Evolutionary conservation across 2,888 invertebrate genomes (phyloP).

Genomic region (Calliopum simillimum): DNA sequence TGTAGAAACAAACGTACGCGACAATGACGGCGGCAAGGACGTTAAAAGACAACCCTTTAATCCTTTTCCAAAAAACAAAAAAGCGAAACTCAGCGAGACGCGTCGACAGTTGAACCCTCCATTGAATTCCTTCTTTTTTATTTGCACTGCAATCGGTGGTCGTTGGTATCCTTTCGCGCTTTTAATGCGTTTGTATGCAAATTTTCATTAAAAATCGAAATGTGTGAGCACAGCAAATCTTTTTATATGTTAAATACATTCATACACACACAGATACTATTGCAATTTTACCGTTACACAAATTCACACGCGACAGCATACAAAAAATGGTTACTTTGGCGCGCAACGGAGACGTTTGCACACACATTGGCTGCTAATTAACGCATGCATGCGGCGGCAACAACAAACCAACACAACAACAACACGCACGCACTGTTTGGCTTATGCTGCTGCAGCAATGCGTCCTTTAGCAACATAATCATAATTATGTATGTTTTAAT

Average conservation of each 20-base stretch:
- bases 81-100: not conserved
- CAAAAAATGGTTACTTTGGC: not conserved
- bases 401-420: no score
- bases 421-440: not conserved
- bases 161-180: not conserved
- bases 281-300: constrained; percentile 8
- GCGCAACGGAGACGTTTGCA: no score
- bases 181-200: not conserved
- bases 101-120: constrained; percentile 13
- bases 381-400: no score
- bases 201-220: constrained; percentile 17
- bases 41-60: not conserved
- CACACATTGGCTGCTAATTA: no score
- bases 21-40: not conserved
- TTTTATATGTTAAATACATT: not conserved
- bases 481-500: no score
- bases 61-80: not conserved
- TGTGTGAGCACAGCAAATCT: constrained; percentile 8
- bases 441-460: not conserved
- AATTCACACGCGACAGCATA: not conserved
- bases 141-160: not conserved
- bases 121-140: not conserved
- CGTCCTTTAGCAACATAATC: not conserved
- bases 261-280: not conserved
- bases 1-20: not conserved